Conservation (phyloP, 2,888 invertebrate genomes). For the Orthosia incerta region DNA sequence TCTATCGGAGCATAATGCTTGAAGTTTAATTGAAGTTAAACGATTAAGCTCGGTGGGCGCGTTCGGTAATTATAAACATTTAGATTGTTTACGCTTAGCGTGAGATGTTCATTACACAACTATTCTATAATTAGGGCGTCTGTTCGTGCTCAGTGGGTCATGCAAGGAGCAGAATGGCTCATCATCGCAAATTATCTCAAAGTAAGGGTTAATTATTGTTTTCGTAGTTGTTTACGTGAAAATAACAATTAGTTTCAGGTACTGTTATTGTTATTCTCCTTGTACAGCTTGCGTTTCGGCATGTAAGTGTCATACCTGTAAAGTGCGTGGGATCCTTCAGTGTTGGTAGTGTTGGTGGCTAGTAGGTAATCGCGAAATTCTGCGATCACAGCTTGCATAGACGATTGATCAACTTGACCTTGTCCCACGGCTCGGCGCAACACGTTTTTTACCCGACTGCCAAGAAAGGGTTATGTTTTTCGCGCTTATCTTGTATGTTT, state of each 20-base stretch:
- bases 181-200: slow-evolving; percentile 24
- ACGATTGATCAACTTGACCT: too few species aligned
- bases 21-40: slow-evolving; percentile 69
- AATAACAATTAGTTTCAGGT: slow-evolving; percentile 5
- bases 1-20: slow-evolving; percentile 67
- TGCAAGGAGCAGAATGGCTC: slow-evolving; percentile 29
- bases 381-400: too few species aligned
- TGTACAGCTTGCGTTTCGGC: background rate
- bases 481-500: too few species aligned
- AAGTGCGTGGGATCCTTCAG: background rate
- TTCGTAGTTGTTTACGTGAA: background rate
- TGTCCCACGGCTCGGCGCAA: too few species aligned
- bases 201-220: slow-evolving; percentile 23
- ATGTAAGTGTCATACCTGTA: background rate
- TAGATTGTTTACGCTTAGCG: slow-evolving; percentile 49
- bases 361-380: background rate
- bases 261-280: slow-evolving; percentile 4
- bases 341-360: too few species aligned
- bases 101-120: slow-evolving; percentile 49
- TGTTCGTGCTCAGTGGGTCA: slow-evolving; percentile 51
- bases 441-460: too few species aligned
- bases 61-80: slow-evolving; percentile 60
- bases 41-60: slow-evolving; percentile 55
- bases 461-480: too few species aligned
- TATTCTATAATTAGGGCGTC: slow-evolving; percentile 48